Conservation (phyloP, 2,888 invertebrate genomes). For the Hirtodrosophila trivittata region DNA sequence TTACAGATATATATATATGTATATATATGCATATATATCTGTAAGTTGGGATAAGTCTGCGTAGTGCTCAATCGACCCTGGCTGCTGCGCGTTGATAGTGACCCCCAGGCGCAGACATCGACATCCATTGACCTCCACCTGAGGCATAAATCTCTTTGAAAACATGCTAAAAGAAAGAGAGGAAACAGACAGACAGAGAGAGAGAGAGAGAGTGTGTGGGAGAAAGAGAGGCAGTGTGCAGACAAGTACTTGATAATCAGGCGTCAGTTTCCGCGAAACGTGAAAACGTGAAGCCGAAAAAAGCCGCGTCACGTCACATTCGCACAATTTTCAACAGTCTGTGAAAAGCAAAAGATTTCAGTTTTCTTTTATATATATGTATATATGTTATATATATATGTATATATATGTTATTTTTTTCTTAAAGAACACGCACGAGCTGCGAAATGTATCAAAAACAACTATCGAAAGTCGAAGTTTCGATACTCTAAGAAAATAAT, state of each 20-base stretch:
- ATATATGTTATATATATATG: conserved; percentile 1
- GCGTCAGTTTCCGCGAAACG: conserved; percentile 48
- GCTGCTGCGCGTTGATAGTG: conserved; percentile 9
- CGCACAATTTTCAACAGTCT: conserved; percentile 42
- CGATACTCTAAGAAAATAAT: too few relatives aligned
- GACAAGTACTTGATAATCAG: conserved; percentile 38
- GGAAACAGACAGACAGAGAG: background rate
- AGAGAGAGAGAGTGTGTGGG: background rate
- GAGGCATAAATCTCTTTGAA: conserved; percentile 29
- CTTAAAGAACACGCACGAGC: conserved; percentile 20
- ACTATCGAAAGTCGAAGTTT: background rate
- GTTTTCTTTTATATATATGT: conserved; percentile 13
- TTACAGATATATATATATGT: background rate
- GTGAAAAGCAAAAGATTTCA: conserved; percentile 28
- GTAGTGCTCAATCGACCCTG: conserved; percentile 27
- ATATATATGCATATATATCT: conserved; percentile 1
- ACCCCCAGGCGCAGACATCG: conserved; percentile 36
- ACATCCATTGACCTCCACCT: conserved; percentile 43
- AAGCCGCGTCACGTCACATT: conserved; percentile 37
- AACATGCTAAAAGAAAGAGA: background rate
- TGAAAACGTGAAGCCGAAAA: conserved; percentile 39
- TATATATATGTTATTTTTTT: conserved; percentile 1
- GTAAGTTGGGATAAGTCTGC: too few relatives aligned
- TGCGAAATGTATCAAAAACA: background rate
- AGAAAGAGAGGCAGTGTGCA: background rate